Percentiles rank a stretch among this genome's conserved stretches.
These are phyloP conservation scores for Leptura quadrifasciata DNA, from an alignment of 2,888 invertebrate species.

Conservation along the genomic window DNA sequence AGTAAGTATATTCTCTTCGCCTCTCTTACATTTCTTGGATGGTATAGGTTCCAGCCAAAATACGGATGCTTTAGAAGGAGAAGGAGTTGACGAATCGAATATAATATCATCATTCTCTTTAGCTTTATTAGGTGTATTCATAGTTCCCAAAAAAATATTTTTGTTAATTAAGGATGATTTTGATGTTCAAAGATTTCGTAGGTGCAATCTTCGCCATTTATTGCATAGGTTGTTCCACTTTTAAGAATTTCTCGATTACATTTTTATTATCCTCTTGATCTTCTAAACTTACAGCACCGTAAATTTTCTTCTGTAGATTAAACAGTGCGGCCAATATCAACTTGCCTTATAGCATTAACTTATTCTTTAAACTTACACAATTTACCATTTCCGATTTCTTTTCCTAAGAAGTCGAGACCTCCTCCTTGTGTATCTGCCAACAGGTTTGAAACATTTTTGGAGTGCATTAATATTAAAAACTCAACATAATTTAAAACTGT, in stretches of 20 bases:
- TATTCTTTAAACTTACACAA: neutral
- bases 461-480: slow-evolving; percentile 43
- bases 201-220: neutral
- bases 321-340: slow-evolving; percentile 11
- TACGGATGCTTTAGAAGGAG: slow-evolving; percentile 4
- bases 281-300: neutral
- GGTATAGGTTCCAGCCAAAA: slow-evolving; percentile 16
- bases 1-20: slow-evolving; percentile 20
- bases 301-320: neutral
- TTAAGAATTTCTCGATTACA: neutral
- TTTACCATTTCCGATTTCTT: slow-evolving; percentile 1
- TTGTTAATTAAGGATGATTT: neutral
- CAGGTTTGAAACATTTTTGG: slow-evolving; percentile 41
- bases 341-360: neutral
- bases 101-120: too few species aligned
- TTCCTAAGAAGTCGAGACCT: neutral
- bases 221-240: neutral
- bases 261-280: neutral
- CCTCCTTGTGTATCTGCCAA: neutral
- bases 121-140: too few species aligned
- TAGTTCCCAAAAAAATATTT: too few species aligned
- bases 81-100: neutral
- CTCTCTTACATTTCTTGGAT: neutral
- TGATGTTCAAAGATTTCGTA: neutral
- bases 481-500: slow-evolving; percentile 43